Evolutionary conservation across 2,888 invertebrate genomes (phyloP).

Genomic region (Drosophila putrida): DNA sequence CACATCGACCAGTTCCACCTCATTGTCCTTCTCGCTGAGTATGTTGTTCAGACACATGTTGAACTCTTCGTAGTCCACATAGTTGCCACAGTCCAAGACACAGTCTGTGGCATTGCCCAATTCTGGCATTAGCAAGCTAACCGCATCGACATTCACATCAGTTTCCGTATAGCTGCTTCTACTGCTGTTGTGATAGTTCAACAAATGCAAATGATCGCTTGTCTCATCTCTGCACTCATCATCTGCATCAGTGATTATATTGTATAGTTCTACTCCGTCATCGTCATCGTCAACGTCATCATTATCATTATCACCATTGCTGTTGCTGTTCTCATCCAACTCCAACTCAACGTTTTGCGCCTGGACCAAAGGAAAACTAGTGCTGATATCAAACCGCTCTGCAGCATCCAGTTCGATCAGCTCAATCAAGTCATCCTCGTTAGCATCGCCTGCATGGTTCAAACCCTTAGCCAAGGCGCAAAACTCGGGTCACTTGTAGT

Average conservation of each 20-base stretch:
- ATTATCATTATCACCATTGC: conserved; percentile 15
- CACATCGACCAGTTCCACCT: conserved; percentile 21
- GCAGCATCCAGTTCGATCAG: conserved; percentile 63
- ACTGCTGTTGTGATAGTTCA: conserved; percentile 59
- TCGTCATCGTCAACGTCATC: background rate
- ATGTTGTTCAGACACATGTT: conserved; percentile 82
- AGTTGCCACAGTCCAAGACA: conserved; percentile 73
- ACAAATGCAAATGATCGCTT: conserved; percentile 64
- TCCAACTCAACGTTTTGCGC: conserved; percentile 68
- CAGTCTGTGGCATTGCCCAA: conserved; percentile 57
- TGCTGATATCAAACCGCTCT: conserved; percentile 60
- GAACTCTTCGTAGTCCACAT: conserved; percentile 83
- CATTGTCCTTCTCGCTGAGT: conserved; percentile 76
- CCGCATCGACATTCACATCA: conserved; percentile 66
- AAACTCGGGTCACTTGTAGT: conserved; percentile 91
- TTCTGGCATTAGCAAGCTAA: conserved; percentile 76
- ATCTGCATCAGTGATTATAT: no score
- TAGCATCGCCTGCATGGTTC: conserved; percentile 69
- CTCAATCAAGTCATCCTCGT: conserved; percentile 70
- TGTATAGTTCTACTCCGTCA: no score
- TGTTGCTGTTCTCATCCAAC: conserved; percentile 31
- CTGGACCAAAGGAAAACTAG: conserved; percentile 80
- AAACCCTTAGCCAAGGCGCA: conserved; percentile 85
- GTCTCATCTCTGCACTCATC: conserved; percentile 37
- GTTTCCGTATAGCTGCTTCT: conserved; percentile 54